Evolutionary conservation across 2,797 vertebrate species (phyloP).

Genomic region (Melanogrammus aeglefinus): DNA sequence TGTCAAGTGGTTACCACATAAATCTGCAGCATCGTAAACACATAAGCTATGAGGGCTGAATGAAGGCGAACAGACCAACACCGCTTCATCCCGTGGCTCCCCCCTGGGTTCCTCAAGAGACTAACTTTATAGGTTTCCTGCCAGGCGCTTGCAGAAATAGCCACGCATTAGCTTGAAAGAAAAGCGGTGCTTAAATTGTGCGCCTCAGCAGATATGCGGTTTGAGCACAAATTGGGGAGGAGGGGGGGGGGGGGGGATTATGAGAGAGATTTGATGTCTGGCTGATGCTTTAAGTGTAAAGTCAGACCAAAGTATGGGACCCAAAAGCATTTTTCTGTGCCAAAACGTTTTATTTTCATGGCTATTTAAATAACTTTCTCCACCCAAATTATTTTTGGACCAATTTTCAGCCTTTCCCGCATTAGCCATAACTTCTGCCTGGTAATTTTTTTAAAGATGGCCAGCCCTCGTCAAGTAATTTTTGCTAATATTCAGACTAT

Average conservation of each 20-base stretch:
- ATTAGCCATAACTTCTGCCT: neutral
- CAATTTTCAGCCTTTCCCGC: neutral
- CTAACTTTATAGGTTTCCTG: neutral
- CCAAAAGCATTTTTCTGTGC: neutral
- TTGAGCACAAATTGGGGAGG: neutral
- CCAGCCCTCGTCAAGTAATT: neutral
- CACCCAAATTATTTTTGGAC: constrained; percentile 1
- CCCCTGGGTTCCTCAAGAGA: neutral
- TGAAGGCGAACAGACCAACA: neutral
- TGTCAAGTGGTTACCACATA: constrained; percentile 1
- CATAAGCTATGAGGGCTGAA: constrained; percentile 2
- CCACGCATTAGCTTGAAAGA: neutral
- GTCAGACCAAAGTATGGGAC: neutral
- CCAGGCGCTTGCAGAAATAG: neutral
- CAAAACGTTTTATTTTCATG: neutral
- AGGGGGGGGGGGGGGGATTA: too few species aligned
- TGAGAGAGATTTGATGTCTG: neutral
- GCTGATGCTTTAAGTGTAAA: neutral
- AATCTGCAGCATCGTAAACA: neutral
- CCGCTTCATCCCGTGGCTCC: neutral
- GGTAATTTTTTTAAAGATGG: neutral
- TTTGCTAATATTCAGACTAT: neutral
- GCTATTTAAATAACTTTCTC: constrained; percentile 1
- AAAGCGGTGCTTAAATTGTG: neutral
- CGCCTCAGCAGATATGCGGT: neutral